Evolutionary conservation across 2,113 vertebrate species (phyloP), one percentile per base, ranked within the genome.

Genomic region (Malurus elegans): DNA sequence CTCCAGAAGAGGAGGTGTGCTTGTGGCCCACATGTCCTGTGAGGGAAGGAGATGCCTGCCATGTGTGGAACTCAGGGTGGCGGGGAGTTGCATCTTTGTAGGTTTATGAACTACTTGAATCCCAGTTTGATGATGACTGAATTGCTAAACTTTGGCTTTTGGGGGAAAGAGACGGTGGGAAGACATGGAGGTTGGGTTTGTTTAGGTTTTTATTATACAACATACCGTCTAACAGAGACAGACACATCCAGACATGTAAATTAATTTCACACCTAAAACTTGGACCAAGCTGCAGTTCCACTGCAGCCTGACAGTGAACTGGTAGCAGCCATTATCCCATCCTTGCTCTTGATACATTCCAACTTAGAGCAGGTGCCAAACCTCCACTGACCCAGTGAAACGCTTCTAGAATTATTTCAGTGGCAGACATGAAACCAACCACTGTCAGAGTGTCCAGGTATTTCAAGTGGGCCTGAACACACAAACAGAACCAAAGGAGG

Each of bases 131-230:
- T 20, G 4, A 18, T 42, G 74, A 13, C 4, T 8, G 45, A 85
- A 53, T 10, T 31, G 15, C 18, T 19, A 57, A 51, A 32, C 8
- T 74, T 36, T 25, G 9, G 2, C 0, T 10, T 61, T 50, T 17
- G 4, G 0, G 3, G 4, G 8, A 0, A 6, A 28, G 4, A 6
- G 3, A 38, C 60, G 42, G 3, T 25, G 6, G 31, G 4, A 65
- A 12, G 18, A 36, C 6, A 3, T 2, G 25, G 44, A 5, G 7
- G 6, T 5, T 79, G 12, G 6, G 10, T 3, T 12, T 25, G 7
- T 24, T 53, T 40, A 4, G 4, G 6, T 11, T 44, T 42, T 29
- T 31, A 12, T 61, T 31, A n/a, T 21, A 23, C 28, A 81, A 14
- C 8, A 34, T 8, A 7, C 5, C 28, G 64, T 24, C 14, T 54